These are phyloP conservation scores for Diadumene lineata DNA, from an alignment of 92 coral and sea anemone genomes.

Conservation along the genomic window DNA sequence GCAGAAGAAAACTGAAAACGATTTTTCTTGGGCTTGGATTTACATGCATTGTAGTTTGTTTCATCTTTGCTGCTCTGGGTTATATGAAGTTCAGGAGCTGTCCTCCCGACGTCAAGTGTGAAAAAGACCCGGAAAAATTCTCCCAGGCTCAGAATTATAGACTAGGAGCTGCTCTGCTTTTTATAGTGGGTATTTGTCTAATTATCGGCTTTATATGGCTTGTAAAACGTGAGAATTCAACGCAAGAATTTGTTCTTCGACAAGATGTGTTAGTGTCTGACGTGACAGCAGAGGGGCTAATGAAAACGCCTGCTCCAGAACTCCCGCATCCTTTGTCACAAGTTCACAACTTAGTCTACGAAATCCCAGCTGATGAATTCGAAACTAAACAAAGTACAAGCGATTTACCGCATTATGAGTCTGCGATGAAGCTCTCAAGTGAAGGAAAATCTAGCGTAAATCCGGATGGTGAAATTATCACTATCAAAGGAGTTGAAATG, in stretches of 20 bases:
- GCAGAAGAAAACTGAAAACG: slow-evolving; percentile 19
- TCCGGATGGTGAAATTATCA: slow-evolving; percentile 1
- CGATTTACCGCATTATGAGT: slow-evolving; percentile 27
- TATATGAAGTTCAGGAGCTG: slow-evolving; percentile 33
- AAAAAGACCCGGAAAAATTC: slow-evolving; percentile 13
- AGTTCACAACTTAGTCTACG: slow-evolving; percentile 20
- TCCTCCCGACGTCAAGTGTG: not conserved
- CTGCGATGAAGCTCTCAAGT: slow-evolving; percentile 12
- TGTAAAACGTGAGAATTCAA: slow-evolving; percentile 8
- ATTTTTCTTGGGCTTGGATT: slow-evolving; percentile 15
- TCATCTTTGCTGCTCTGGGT: slow-evolving; percentile 35
- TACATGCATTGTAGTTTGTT: slow-evolving; percentile 22
- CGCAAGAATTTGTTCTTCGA: not conserved
- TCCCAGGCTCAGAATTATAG: slow-evolving; percentile 27
- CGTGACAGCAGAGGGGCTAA: slow-evolving; percentile 30
- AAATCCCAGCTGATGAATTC: not conserved
- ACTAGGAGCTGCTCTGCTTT: slow-evolving; percentile 28
- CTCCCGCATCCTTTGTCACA: slow-evolving; percentile 28
- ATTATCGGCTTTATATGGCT: slow-evolving; percentile 27
- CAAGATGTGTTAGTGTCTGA: slow-evolving; percentile 17
- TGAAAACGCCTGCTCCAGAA: slow-evolving; percentile 28
- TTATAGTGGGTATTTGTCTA: slow-evolving; percentile 20
- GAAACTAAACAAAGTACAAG: not conserved
- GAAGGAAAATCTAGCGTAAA: slow-evolving; percentile 12
- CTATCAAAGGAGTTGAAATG: slow-evolving; percentile 15